Evolutionary conservation across 2,113 vertebrate species (phyloP).

Genomic region (Aix galericulata): DNA sequence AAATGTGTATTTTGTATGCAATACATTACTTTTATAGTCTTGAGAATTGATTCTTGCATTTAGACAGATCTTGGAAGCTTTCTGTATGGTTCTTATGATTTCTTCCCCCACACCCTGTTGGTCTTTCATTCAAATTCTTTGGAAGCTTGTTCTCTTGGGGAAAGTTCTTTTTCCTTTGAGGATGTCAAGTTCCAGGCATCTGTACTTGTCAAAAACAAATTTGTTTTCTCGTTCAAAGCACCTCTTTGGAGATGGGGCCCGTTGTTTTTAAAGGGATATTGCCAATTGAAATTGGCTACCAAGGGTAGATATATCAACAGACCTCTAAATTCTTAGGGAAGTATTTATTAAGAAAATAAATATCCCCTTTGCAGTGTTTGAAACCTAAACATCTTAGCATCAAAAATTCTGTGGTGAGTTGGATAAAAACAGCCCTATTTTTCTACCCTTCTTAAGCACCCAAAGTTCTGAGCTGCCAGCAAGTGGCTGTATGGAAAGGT

Average conservation of each 20-base stretch:
- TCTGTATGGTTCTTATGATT: background rate
- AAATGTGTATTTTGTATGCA: background rate
- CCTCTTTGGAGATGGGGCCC: background rate
- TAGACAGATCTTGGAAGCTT: background rate
- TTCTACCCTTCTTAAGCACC: background rate
- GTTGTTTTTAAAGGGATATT: slow-evolving; percentile 62
- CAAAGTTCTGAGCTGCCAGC: background rate
- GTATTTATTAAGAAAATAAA: slow-evolving; percentile 56
- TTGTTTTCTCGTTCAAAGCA: slow-evolving; percentile 18
- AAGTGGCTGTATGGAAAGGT: background rate
- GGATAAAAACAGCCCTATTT: background rate
- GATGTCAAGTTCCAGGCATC: background rate
- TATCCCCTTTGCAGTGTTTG: background rate
- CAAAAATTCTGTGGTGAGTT: background rate
- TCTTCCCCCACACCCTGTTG: background rate
- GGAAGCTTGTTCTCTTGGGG: background rate
- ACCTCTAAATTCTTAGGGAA: slow-evolving; percentile 19
- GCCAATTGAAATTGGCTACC: slow-evolving; percentile 29
- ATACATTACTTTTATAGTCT: background rate
- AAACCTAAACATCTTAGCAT: background rate
- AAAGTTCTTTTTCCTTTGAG: background rate
- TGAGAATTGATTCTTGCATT: background rate
- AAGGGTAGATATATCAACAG: background rate
- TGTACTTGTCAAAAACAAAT: slow-evolving; percentile 4
- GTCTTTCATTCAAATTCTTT: background rate